Base-by-base conservation (phyloP, 2,113 vertebrate genomes). In the Brachyistius frenatus region DNA sequence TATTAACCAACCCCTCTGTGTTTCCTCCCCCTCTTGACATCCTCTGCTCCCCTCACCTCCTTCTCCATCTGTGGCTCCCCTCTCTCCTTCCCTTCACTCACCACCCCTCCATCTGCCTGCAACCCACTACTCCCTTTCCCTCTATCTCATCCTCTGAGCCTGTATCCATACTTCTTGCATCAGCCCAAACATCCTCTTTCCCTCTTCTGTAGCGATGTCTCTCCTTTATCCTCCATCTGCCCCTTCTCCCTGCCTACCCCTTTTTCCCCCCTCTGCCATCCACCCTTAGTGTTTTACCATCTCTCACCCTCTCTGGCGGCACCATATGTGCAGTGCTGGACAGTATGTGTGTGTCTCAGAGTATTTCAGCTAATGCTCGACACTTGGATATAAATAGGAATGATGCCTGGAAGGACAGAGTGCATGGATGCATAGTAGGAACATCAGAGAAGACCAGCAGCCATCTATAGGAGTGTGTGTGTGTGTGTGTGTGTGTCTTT, bases 331-430 rank as follows among this genome's bases (percentile, higher is more conserved):
- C 55, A 16, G 49, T 78, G 71, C 67, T 68, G 64, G 56, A 57
- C 68, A 64, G 63, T 83, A 77, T 66, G 70, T 55, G 57, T 78
- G 82, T 80, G 70, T 86, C 65, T 90, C 58, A 63, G 77, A 41
- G 44, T 90, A 71, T 80, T 89, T 70, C 78, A 84, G 79, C 80
- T 88, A 86, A 82, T 71, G 72, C 86, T 76, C 35, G 15, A 86
- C 81, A 84, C 67, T 85, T 67, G 74, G 84, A 87, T 92, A 91
- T 86, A 93, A 92, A 93, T 92, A 92, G 90, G 75, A 88, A 83
- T 80, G 81, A 90, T 91, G 88, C 73, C 86, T 89, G 55, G 66
- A 88, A 91, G 87, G 82, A 91, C 85, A 85, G 85, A 76, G 85
- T 73, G 88, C 85, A 90, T 76, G 88, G 88, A 92, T 87, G 91